Base-by-base conservation (phyloP, 1,140 invertebrate genomes). In the Acyrthosiphon pisum region DNA sequence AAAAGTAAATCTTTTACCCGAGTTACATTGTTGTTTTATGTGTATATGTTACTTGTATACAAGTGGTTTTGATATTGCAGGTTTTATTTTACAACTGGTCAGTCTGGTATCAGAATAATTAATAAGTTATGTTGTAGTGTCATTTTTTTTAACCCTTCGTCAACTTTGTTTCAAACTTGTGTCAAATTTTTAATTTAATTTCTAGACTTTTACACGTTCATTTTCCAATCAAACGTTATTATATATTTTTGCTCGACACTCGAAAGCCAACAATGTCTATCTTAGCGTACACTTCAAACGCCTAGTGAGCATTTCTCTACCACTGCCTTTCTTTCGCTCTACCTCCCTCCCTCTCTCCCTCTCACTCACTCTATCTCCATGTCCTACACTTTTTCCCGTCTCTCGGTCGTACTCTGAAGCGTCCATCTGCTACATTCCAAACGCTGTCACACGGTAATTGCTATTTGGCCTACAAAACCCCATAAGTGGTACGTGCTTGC, bases 391-490 rank as follows among this genome's bases (percentile, higher is more conserved):
- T 84, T 2, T 84, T 26, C 9, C 23, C 22, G 9, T 30, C 8
- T 53, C 87, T 89, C 26, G 11, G 20, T 23, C 22, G 26, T 37
- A 30, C 48, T 53, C 23, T 56, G 22, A 89, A 89, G 50, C 23
- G 35, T 53, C 48, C n/a, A 37, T 53, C 88, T 41, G 88, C 23
- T 89, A 9, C 22, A 56, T 89, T 56, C 88, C 48, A 41, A 89
- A 89, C 37, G 88, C 30, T 56, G 88, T 89, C 88, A 89, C 88
- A 30, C 35, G 4, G 35, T 89, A 89, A 89, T 89, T 89, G 88
- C 88, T 56, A 76, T 76, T 89, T 56, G 88, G 88, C 50, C 50
- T 41, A 89, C 35, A 53, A 37, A 56, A 56, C 37, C 35, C 35
- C 35, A 56, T 56, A 56, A 89, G 88, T 89, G 50, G 88, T 37